A percentile compares a stretch with the other conserved stretches of the same genome.
Evolutionary conservation across 2,113 vertebrate species (phyloP).

Genomic region (Epinephelus cyanopodus): DNA sequence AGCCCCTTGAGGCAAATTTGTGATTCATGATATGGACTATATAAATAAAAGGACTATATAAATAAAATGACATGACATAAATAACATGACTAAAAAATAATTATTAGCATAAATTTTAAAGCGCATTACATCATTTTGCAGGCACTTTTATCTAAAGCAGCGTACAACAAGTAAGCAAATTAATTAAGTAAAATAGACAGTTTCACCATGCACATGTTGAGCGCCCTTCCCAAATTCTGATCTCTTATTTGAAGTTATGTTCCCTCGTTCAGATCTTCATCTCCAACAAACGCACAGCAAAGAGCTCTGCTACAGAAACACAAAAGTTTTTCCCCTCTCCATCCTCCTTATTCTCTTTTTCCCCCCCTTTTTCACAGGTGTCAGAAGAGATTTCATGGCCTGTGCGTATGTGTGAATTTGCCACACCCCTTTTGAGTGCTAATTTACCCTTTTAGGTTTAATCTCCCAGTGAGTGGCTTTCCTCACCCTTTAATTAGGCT

Average conservation of each 20-base stretch:
- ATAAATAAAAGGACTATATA: too few species aligned
- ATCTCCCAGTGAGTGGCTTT: constrained; percentile 85
- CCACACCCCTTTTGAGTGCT: constrained; percentile 86
- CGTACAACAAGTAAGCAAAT: constrained; percentile 7
- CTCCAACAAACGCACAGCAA: constrained; percentile 29
- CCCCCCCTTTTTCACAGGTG: constrained; percentile 69
- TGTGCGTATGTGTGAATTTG: constrained; percentile 78
- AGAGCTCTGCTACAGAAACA: constrained; percentile 50
- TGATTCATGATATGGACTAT: too few species aligned
- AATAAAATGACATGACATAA: too few species aligned
- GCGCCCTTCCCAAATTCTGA: constrained; percentile 14
- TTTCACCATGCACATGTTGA: not conserved
- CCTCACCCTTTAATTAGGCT: constrained; percentile 87
- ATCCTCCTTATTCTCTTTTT: constrained; percentile 45
- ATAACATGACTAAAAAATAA: too few species aligned
- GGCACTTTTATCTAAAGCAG: not conserved
- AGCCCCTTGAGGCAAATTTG: too few species aligned
- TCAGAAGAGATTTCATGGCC: constrained; percentile 84
- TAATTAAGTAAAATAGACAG: constrained; percentile 25
- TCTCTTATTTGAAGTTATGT: constrained; percentile 24
- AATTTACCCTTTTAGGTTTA: constrained; percentile 87
- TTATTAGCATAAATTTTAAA: too few species aligned
- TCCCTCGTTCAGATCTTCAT: constrained; percentile 7
- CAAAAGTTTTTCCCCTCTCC: constrained; percentile 45
- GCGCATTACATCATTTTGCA: not conserved